These are phyloP conservation scores for Amphilophus citrinellus DNA, from an alignment of 2,113 vertebrate species.

Conservation along the genomic window DNA sequence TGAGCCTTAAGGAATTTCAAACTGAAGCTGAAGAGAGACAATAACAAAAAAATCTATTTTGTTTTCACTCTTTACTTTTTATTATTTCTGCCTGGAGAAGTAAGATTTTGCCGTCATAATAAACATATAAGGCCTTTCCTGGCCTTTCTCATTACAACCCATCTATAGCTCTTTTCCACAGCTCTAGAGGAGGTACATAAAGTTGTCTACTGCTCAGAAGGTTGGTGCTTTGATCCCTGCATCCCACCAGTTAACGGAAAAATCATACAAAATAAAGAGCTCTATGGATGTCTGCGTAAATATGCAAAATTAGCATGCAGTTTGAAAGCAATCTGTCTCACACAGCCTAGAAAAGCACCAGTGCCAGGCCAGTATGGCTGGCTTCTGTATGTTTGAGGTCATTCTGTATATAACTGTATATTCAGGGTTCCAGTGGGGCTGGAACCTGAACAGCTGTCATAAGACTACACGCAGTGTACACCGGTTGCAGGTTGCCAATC, in stretches of 20 bases:
- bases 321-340: not conserved
- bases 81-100: not conserved
- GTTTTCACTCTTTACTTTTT: not conserved
- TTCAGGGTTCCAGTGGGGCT: not conserved
- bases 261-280: not conserved
- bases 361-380: not conserved
- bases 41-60: not conserved
- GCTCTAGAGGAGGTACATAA: not conserved
- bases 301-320: not conserved
- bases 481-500: not conserved
- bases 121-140: not conserved
- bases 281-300: not conserved
- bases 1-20: not conserved
- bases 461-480: not conserved
- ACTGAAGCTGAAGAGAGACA: not conserved
- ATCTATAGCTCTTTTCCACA: not conserved
- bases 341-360: too few species aligned
- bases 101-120: slow-evolving; percentile 1
- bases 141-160: not conserved
- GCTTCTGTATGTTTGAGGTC: not conserved
- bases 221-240: too few species aligned
- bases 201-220: not conserved
- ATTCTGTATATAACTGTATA: not conserved
- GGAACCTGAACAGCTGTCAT: not conserved
- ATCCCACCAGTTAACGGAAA: too few species aligned